A percentile compares a stretch with the other conserved stretches of the same genome.
Evolutionary conservation across 2,113 vertebrate species (phyloP).

Genomic region (Holacanthus passer): DNA sequence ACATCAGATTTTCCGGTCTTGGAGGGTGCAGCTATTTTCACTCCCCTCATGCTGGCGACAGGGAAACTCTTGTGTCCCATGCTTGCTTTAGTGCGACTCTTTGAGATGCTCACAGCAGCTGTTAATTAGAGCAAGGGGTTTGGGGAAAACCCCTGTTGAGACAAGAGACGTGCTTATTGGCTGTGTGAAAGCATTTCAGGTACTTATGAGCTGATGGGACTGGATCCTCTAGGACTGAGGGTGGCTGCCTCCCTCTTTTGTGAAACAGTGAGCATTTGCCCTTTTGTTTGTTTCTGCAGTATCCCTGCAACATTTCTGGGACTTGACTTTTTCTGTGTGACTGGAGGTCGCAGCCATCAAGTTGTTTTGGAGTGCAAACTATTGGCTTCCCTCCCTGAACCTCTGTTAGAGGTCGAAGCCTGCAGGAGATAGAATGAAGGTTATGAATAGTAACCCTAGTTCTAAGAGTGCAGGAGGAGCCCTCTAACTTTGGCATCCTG

Average conservation of each 20-base stretch:
- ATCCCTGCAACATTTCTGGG: slow-evolving; percentile 27
- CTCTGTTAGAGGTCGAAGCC: slow-evolving; percentile 45
- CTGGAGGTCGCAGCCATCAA: slow-evolving; percentile 13
- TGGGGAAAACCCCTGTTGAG: slow-evolving; percentile 32
- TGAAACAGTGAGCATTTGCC: slow-evolving; percentile 9
- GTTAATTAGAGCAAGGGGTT: slow-evolving; percentile 42
- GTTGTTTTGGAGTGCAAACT: slow-evolving; percentile 13
- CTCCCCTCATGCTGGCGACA: slow-evolving; percentile 3
- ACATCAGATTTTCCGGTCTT: slow-evolving; percentile 11
- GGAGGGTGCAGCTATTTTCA: slow-evolving; percentile 1
- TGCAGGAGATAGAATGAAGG: slow-evolving; percentile 35
- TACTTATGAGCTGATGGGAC: slow-evolving; percentile 47
- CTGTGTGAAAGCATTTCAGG: slow-evolving; percentile 49
- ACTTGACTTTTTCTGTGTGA: slow-evolving; percentile 26
- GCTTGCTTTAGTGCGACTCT: slow-evolving; percentile 38
- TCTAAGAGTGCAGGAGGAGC: slow-evolving; percentile 19
- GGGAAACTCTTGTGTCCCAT: slow-evolving; percentile 14
- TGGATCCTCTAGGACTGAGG: slow-evolving; percentile 24
- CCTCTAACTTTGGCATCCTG: slow-evolving; percentile 16
- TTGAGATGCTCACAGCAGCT: slow-evolving; percentile 56
- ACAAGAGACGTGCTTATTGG: slow-evolving; percentile 35
- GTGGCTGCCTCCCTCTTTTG: slow-evolving; percentile 1
- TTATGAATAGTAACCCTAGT: slow-evolving; percentile 49
- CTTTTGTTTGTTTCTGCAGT: slow-evolving; percentile 31
- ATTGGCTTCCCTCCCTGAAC: slow-evolving; percentile 23